These are phyloP conservation scores for Sepioteuthis lessoniana DNA, from an alignment of 2,888 invertebrate species.

Conservation along the genomic window DNA sequence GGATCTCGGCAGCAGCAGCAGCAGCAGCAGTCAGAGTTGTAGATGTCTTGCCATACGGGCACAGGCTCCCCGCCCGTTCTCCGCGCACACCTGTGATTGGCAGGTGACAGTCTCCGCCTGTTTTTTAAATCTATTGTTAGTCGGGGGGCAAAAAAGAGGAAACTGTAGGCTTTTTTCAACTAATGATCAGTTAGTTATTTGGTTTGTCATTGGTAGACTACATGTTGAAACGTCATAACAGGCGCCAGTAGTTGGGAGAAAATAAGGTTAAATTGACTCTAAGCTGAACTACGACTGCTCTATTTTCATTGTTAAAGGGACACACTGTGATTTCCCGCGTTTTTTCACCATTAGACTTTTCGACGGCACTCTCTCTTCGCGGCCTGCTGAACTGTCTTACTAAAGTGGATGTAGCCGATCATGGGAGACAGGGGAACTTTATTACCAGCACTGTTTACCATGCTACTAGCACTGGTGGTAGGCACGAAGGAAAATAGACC, in stretches of 20 bases:
- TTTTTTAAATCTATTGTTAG: conserved; percentile 44
- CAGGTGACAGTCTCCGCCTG: conserved; percentile 47
- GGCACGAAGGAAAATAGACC: conserved; percentile 9
- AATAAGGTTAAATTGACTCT: conserved; percentile 45
- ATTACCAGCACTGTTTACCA: conserved; percentile 46
- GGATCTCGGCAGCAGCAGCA: not conserved
- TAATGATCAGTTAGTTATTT: conserved; percentile 47
- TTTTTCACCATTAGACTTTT: conserved; percentile 45
- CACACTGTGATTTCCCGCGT: not conserved
- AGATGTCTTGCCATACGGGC: conserved; percentile 40
- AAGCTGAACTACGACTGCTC: not conserved
- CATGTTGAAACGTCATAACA: conserved; percentile 36
- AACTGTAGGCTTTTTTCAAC: conserved; percentile 39
- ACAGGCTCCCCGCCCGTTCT: conserved; percentile 45
- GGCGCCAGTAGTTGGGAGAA: conserved; percentile 44
- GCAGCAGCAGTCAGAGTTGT: conserved; percentile 39
- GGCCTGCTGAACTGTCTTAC: conserved; percentile 41
- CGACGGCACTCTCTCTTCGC: conserved; percentile 43
- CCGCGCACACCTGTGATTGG: conserved; percentile 46
- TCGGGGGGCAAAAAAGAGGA: conserved; percentile 37
- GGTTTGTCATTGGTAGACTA: conserved; percentile 44
- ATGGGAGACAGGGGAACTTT: conserved; percentile 44
- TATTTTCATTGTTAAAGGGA: conserved; percentile 43
- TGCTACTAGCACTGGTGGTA: conserved; percentile 43
- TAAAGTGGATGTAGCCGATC: conserved; percentile 46